These are phyloP conservation scores for Philopotamus ludificatus DNA, from an alignment of 1,140 invertebrate species.

Conservation along the genomic window DNA sequence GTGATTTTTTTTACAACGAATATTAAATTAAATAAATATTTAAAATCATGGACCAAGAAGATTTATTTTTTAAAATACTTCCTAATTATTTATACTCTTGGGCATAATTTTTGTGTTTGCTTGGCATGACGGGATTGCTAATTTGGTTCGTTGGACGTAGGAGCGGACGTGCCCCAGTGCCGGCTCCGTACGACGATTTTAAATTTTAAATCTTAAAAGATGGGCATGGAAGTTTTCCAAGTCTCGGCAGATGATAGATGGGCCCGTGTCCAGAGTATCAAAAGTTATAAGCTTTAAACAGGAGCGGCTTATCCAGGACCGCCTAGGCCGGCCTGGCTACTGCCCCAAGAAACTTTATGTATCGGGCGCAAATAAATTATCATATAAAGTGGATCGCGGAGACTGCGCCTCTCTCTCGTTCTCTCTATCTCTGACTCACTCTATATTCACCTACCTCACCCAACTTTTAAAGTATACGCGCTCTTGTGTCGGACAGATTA, in stretches of 20 bases:
- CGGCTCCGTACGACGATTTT: not conserved
- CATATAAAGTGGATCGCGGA: slow-evolving; percentile 28
- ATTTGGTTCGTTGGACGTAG: too few relatives aligned
- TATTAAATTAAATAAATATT: too few relatives aligned
- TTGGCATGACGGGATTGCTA: too few relatives aligned
- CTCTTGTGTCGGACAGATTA: slow-evolving; percentile 24
- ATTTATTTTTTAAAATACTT: too few relatives aligned
- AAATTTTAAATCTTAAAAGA: slow-evolving; percentile 28
- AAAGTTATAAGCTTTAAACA: slow-evolving; percentile 30
- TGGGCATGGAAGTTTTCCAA: slow-evolving; percentile 26
- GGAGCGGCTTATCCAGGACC: slow-evolving; percentile 25
- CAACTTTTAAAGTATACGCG: slow-evolving; percentile 11
- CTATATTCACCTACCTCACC: not conserved
- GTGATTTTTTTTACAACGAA: too few relatives aligned
- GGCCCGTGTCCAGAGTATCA: slow-evolving; percentile 26
- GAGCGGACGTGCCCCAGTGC: too few relatives aligned
- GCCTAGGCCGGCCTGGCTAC: not conserved
- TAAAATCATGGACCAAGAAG: too few relatives aligned
- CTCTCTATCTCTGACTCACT: not conserved
- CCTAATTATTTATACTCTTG: too few relatives aligned
- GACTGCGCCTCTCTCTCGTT: not conserved
- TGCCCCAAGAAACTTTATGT: slow-evolving; percentile 23
- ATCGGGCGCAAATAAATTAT: slow-evolving; percentile 32
- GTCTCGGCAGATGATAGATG: slow-evolving; percentile 22
- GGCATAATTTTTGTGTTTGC: too few relatives aligned